These are phyloP conservation scores for Larimichthys polyactis DNA, from an alignment of 2,113 vertebrate species.

Conservation along the genomic window DNA sequence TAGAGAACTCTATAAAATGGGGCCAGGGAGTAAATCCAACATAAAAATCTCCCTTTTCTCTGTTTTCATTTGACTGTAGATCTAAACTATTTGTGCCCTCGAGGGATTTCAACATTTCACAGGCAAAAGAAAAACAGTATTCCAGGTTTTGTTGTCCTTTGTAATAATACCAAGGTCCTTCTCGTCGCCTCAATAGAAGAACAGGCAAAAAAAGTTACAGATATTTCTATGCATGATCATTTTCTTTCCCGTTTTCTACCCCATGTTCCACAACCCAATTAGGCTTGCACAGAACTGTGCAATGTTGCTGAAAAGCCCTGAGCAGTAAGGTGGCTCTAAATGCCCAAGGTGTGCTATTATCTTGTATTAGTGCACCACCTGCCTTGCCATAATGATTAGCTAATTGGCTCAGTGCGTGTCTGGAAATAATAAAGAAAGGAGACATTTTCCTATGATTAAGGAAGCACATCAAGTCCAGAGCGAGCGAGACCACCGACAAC, in stretches of 20 bases:
- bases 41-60: background rate
- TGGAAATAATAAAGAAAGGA: conserved; percentile 82
- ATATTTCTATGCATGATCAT: conserved; percentile 22
- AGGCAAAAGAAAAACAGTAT: background rate
- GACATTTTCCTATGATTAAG: conserved; percentile 76
- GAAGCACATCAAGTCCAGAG: conserved; percentile 52
- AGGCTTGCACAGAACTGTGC: conserved; percentile 61
- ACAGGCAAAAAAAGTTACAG: conserved; percentile 31
- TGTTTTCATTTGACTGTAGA: background rate
- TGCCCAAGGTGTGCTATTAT: conserved; percentile 86
- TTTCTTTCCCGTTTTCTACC: conserved; percentile 10
- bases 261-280: conserved; percentile 74
- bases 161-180: conserved; percentile 34
- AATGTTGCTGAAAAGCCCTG: conserved; percentile 65
- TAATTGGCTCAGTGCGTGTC: conserved; percentile 84
- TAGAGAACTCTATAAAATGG: background rate
- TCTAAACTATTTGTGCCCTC: background rate
- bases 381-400: conserved; percentile 84
- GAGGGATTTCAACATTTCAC: background rate
- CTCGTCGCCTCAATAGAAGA: conserved; percentile 35
- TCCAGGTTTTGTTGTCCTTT: background rate
- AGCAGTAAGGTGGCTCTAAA: conserved; percentile 70
- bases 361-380: conserved; percentile 84
- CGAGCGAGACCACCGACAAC: conserved; percentile 37
- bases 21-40: background rate